These are phyloP conservation scores for Phyllotreta striolata DNA, from an alignment of 2,888 invertebrate species.

Conservation along the genomic window DNA sequence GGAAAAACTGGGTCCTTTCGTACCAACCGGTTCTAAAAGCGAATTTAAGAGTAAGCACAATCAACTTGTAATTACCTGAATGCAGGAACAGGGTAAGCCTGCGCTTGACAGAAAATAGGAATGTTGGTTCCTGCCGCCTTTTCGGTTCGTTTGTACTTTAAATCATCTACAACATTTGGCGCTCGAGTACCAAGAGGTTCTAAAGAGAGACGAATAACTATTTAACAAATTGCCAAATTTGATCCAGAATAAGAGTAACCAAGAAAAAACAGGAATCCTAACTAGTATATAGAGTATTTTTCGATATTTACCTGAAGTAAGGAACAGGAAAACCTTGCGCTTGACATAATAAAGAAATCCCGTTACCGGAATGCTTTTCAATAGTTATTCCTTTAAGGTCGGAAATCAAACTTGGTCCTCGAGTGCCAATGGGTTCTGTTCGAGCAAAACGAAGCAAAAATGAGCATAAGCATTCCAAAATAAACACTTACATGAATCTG, in stretches of 20 bases:
- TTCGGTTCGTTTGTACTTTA: slow-evolving; percentile 38
- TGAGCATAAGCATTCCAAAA: background rate
- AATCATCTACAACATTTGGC: slow-evolving; percentile 54
- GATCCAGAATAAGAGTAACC: too few relatives aligned
- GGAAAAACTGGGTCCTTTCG: slow-evolving; percentile 71
- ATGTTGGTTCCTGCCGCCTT: slow-evolving; percentile 27
- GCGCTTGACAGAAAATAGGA: slow-evolving; percentile 64
- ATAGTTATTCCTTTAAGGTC: slow-evolving; percentile 54
- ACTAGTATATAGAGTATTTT: background rate
- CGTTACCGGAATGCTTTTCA: slow-evolving; percentile 53
- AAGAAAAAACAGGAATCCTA: background rate
- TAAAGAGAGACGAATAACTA: slow-evolving; percentile 38
- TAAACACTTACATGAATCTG: slow-evolving; percentile 61
- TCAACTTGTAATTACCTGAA: slow-evolving; percentile 61
- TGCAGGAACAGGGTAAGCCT: slow-evolving; percentile 67
- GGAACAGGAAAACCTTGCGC: slow-evolving; percentile 68
- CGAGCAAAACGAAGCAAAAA: slow-evolving; percentile 45
- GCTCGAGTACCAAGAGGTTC: slow-evolving; percentile 61
- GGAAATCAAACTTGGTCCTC: slow-evolving; percentile 54
- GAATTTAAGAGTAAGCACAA: slow-evolving; percentile 74
- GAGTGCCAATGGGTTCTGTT: slow-evolving; percentile 56
- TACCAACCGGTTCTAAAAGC: slow-evolving; percentile 67
- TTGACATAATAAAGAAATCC: slow-evolving; percentile 62
- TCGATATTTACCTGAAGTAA: slow-evolving; percentile 63
- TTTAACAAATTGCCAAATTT: too few relatives aligned